These are phyloP conservation scores for Gymnothorax javanicus DNA, from an alignment of 2,797 vertebrate genomes.

Conservation along the genomic window DNA sequence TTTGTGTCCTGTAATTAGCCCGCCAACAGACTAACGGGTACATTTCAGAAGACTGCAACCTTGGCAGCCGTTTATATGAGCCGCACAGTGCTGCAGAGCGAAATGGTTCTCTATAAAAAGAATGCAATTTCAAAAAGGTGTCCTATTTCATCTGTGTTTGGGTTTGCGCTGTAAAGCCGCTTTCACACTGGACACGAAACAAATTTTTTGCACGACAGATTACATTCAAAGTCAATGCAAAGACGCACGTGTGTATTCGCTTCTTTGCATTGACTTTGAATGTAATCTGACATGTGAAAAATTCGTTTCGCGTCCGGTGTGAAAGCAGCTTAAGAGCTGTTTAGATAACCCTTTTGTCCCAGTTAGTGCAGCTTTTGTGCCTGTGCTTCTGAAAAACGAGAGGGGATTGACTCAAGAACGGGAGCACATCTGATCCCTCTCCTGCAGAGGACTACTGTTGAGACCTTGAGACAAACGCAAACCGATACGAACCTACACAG, in stretches of 20 bases:
- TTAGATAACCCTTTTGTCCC: not conserved
- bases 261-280: too few species aligned
- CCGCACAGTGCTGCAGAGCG: not conserved
- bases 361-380: not conserved
- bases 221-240: too few species aligned
- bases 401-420: not conserved
- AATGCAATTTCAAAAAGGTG: not conserved
- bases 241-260: too few species aligned
- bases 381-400: not conserved
- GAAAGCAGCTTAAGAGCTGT: not conserved
- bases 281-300: too few species aligned
- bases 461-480: too few species aligned
- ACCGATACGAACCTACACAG: not conserved
- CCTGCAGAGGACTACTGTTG: not conserved
- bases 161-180: not conserved
- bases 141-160: not conserved
- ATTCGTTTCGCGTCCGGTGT: too few species aligned
- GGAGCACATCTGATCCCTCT: not conserved
- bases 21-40: not conserved
- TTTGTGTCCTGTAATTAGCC: slow-evolving; percentile 9
- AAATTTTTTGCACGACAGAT: too few species aligned
- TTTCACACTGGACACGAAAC: too few species aligned
- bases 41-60: not conserved
- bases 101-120: not conserved
- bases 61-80: slow-evolving; percentile 1